A percentile compares a stretch with the other conserved stretches of the same genome.
These are phyloP conservation scores for Pteromalus puparum DNA, from an alignment of 1,140 invertebrate species.

Conservation along the genomic window DNA sequence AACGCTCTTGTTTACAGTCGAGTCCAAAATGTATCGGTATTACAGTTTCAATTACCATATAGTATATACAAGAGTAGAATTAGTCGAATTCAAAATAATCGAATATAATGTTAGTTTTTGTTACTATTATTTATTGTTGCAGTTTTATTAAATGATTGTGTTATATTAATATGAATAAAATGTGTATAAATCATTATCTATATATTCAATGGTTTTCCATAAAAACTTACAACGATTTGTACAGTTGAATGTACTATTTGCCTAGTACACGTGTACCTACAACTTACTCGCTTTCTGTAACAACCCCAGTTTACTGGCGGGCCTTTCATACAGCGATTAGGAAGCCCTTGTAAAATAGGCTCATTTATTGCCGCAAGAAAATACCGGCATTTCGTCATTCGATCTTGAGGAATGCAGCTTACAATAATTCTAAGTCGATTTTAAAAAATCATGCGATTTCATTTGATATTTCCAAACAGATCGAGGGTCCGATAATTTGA, in stretches of 20 bases:
- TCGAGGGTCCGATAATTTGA: no score
- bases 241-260: constrained; percentile 1
- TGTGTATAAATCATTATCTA: not conserved
- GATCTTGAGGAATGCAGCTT: constrained; percentile 18
- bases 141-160: constrained; percentile 1
- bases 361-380: constrained; percentile 34
- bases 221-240: constrained; percentile 4
- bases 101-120: not conserved
- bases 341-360: constrained; percentile 29
- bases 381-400: constrained; percentile 40
- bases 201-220: not conserved
- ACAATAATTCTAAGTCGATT: constrained; percentile 42
- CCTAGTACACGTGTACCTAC: constrained; percentile 9
- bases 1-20: not conserved
- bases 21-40: not conserved
- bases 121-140: not conserved
- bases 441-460: constrained; percentile 9
- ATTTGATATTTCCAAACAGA: constrained; percentile 11
- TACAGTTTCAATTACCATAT: no score
- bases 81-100: not conserved
- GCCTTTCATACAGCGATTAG: constrained; percentile 25
- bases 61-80: not conserved
- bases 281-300: constrained; percentile 21
- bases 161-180: constrained; percentile 1
- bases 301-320: not conserved